These are phyloP conservation scores for Puffinus mauretanicus DNA, from an alignment of 2,113 vertebrate genomes.

Conservation along the genomic window DNA sequence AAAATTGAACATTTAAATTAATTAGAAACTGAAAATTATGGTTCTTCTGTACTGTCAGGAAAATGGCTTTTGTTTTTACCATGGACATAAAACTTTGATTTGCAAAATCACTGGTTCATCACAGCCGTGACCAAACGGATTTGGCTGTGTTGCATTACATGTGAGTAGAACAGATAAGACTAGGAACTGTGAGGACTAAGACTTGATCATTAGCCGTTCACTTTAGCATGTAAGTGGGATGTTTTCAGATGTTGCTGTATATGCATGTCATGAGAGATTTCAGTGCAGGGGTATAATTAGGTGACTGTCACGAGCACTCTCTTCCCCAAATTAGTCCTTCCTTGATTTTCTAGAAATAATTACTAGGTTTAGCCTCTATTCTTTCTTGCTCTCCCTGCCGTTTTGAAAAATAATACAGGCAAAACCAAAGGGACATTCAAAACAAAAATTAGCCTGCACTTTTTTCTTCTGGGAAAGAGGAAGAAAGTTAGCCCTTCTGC, in stretches of 20 bases:
- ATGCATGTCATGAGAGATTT: neutral
- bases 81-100: neutral
- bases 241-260: neutral
- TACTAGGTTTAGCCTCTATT: neutral
- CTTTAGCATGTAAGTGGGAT: neutral
- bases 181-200: neutral
- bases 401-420: neutral
- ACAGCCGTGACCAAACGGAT: neutral
- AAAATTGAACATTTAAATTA: neutral
- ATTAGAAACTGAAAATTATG: neutral
- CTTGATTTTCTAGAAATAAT: neutral
- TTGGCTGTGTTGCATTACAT: neutral
- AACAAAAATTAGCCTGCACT: neutral
- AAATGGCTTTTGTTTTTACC: neutral
- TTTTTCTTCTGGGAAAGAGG: neutral
- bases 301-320: neutral
- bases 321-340: neutral
- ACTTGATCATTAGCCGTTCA: neutral
- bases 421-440: neutral
- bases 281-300: neutral
- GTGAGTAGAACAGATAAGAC: neutral
- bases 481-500: neutral
- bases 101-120: neutral
- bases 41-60: neutral
- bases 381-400: neutral